These are phyloP conservation scores for Austrofundulus limnaeus DNA, from an alignment of 2,113 vertebrate species.

Conservation along the genomic window DNA sequence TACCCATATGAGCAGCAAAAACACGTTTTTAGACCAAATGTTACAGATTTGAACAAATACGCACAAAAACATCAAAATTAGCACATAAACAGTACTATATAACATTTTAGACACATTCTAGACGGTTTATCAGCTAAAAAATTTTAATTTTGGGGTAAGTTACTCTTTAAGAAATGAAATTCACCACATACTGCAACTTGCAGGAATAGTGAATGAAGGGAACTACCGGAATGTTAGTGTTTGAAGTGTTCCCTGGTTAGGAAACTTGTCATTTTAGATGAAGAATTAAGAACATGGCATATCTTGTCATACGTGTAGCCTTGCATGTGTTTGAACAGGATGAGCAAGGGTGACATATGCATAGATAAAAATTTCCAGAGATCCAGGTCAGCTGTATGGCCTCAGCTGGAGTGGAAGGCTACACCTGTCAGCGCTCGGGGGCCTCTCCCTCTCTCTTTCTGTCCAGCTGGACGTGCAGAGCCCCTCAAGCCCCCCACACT, in stretches of 20 bases:
- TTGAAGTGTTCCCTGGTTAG: not conserved
- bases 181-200: no score
- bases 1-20: no score
- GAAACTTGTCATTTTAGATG: constrained; percentile 39
- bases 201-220: not conserved
- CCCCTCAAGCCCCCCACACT: constrained; percentile 55
- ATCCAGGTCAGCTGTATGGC: constrained; percentile 78
- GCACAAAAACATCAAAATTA: no score
- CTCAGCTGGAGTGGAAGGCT: constrained; percentile 79
- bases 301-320: constrained; percentile 35
- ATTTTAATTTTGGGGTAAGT: no score
- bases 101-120: no score
- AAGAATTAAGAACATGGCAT: constrained; percentile 33
- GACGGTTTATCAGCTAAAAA: no score
- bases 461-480: constrained; percentile 66
- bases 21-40: no score
- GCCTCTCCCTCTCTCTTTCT: constrained; percentile 60
- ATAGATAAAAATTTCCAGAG: constrained; percentile 54
- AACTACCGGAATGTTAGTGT: not conserved
- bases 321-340: constrained; percentile 56
- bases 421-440: constrained; percentile 77
- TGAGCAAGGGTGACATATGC: constrained; percentile 22
- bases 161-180: no score
- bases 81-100: no score
- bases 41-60: no score